phyloP scores from a whole-genome alignment of 2,888 invertebrate genomes.

The Latrodectus hesperus region DNA sequence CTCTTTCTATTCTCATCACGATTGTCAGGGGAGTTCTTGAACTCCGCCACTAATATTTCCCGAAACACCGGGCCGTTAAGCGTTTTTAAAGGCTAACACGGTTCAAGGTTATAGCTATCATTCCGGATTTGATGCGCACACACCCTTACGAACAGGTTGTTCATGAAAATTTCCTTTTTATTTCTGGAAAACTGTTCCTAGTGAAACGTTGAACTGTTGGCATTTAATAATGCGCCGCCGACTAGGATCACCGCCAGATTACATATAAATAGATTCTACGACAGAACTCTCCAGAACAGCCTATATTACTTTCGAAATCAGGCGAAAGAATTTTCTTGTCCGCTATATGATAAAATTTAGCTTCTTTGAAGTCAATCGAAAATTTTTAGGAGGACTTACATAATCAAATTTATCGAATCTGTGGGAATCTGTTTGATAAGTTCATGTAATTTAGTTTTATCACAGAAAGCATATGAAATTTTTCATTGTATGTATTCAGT shows the following conservation, averaged over 20 bases:
- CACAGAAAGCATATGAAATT: too few relatives aligned
- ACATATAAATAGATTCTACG: slow-evolving; percentile 30
- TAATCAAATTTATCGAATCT: too few relatives aligned
- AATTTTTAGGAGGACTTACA: neutral
- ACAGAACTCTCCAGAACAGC: neutral
- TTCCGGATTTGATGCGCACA: slow-evolving; percentile 4
- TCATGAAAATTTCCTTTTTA: slow-evolving; percentile 13
- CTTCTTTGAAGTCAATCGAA: neutral
- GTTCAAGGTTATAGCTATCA: slow-evolving; percentile 61
- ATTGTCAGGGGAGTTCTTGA: slow-evolving; percentile 49
- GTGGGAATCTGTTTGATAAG: too few relatives aligned
- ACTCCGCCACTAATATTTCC: slow-evolving; percentile 30
- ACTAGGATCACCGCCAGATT: neutral
- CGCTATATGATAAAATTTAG: neutral
- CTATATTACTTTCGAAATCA: neutral
- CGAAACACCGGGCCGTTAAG: slow-evolving; percentile 34
- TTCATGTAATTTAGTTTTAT: too few relatives aligned
- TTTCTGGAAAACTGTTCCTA: neutral
- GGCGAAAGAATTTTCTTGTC: neutral
- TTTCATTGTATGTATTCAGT: too few relatives aligned
- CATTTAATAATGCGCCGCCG: slow-evolving; percentile 22
- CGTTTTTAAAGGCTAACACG: slow-evolving; percentile 39
- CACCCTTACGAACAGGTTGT: slow-evolving; percentile 54
- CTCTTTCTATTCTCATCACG: slow-evolving; percentile 49
- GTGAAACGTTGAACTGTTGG: slow-evolving; percentile 41